Conservation (phyloP, 2,113 vertebrate genomes). For the Nettapus auritus region DNA sequence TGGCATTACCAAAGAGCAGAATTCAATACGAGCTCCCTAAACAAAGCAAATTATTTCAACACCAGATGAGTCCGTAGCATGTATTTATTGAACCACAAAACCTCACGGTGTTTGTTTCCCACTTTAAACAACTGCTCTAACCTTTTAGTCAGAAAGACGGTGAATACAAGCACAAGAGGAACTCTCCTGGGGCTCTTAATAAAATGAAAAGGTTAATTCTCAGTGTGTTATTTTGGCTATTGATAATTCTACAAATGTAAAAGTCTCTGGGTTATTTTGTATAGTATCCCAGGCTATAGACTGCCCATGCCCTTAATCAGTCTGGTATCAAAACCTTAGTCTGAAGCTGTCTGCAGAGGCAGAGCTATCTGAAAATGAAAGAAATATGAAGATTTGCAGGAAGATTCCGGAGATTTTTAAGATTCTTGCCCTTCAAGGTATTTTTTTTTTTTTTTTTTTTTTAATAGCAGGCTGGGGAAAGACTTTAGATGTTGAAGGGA, state of each 20-base stretch:
- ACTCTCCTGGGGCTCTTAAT: background rate
- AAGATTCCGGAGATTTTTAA: background rate
- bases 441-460: background rate
- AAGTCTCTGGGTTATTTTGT: background rate
- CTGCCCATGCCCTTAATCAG: background rate
- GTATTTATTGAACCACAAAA: background rate
- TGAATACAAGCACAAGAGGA: background rate
- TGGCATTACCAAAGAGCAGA: background rate
- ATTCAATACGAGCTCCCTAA: background rate
- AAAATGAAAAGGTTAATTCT: conserved; percentile 6
- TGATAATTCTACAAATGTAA: background rate
- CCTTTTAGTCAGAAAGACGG: background rate
- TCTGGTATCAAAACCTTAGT: background rate
- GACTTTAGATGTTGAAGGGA: background rate
- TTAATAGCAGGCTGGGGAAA: background rate
- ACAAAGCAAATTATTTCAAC: conserved; percentile 1
- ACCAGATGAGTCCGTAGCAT: background rate
- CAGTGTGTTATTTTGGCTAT: background rate
- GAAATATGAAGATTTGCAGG: background rate
- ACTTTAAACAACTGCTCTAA: background rate
- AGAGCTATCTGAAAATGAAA: background rate
- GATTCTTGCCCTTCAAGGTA: background rate
- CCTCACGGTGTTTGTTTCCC: background rate
- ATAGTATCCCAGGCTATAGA: background rate
- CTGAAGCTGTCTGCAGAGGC: background rate